phyloP scores from a whole-genome alignment of 2,113 vertebrate species.

The Heteronetta atricapilla region DNA sequence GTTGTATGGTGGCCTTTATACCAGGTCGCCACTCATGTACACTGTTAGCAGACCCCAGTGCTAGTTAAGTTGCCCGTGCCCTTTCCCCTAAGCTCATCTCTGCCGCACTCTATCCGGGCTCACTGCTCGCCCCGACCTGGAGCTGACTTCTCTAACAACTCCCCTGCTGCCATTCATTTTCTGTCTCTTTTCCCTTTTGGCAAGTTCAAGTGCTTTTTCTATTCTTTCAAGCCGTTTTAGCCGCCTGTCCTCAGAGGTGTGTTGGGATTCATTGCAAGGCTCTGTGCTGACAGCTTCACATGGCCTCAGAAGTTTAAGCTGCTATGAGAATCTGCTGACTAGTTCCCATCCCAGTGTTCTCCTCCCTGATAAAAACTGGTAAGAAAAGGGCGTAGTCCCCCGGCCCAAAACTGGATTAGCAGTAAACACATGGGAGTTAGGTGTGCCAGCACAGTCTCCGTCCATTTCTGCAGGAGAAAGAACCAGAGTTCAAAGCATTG shows the following conservation, averaged over 20 bases:
- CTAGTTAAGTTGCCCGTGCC: background rate
- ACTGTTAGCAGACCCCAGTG: background rate
- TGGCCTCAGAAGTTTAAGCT: background rate
- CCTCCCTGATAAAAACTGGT: background rate
- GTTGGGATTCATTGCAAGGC: background rate
- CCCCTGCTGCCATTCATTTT: background rate
- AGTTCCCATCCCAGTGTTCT: background rate
- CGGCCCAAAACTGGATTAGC: background rate
- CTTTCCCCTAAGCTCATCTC: background rate
- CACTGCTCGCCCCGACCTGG: background rate
- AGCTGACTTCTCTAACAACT: background rate
- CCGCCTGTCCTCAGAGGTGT: background rate
- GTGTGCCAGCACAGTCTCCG: background rate
- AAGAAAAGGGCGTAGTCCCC: background rate
- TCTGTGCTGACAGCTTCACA: background rate
- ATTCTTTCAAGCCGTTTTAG: background rate
- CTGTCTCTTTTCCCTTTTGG: background rate
- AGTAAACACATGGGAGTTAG: background rate
- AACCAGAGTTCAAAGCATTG: background rate
- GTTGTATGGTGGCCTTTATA: background rate
- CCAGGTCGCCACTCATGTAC: background rate
- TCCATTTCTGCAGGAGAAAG: background rate
- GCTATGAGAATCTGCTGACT: background rate
- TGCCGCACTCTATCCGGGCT: rapidly evolving
- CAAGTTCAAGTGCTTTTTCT: background rate